Evolutionary conservation across 1,140 invertebrate species (phyloP), one percentile per base, ranked within the genome.

Genomic region (Phymastichus coffea): DNA sequence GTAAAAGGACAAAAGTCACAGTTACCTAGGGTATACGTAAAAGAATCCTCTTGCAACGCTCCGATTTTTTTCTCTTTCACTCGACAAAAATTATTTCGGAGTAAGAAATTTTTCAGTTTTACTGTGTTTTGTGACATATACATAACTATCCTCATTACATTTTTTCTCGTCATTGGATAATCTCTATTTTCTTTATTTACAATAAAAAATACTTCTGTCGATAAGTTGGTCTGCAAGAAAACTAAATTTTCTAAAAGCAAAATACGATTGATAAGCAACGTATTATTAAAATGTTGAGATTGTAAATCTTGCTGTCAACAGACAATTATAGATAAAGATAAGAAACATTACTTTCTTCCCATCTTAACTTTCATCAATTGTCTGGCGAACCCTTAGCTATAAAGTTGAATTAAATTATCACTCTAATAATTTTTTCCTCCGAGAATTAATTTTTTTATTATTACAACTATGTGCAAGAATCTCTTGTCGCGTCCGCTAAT

Each of bases 401-500:
- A 10, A 61, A 61, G 58, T 51, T 54, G 54, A 52, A 6, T 44
- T 52, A 47, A 35, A 52, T 58, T n/a, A n/a, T n/a, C 52, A 14
- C 22, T 59, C 52, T 53, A 55, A 23, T 17, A 40, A 14, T 61
- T 33, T 19, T n/a, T n/a, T n/a, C n/a, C n/a, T 35, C 43, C 55
- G 55, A 0, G 2, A 46, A 15, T 54, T 47, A 48, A 33, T 25
- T 23, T 55, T 22, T 19, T 54, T 22, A 26, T 46, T 46, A 9
- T 52, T 44, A n/a, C n/a, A 41, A 23, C 48, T 59, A 59, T 30
- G 17, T 40, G 28, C 47, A 54, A 52, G 22, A 47, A 47, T 37
- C 6, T 33, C 44, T 55, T 30, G 17, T 54, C 35, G 41, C 23
- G 9, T 53, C n/a, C 19, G 26, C 22, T 70, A 65, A 65, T 49